Evolutionary conservation across 2,888 invertebrate species (phyloP).

Genomic region (Chrysomela aeneicollis): DNA sequence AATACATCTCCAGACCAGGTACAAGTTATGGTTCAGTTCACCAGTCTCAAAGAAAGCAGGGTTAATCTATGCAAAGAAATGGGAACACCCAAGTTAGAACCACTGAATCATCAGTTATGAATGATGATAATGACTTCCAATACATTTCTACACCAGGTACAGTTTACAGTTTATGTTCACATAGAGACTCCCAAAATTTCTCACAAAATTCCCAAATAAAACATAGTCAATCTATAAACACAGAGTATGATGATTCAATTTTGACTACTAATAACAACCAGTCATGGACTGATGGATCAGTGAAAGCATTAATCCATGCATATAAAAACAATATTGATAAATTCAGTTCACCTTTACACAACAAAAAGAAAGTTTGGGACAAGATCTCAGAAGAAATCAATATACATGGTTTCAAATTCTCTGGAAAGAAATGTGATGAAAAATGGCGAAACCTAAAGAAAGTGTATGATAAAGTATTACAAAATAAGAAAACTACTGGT

Average conservation of each 20-base stretch:
- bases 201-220: too few species aligned
- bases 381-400: neutral
- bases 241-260: neutral
- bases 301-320: neutral
- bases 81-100: too few species aligned
- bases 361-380: constrained; percentile 1
- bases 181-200: too few species aligned
- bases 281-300: neutral
- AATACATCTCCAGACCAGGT: too few species aligned
- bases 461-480: neutral
- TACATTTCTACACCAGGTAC: too few species aligned
- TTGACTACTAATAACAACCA: neutral
- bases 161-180: too few species aligned
- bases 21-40: too few species aligned
- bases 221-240: neutral
- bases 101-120: too few species aligned
- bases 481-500: neutral
- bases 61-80: too few species aligned
- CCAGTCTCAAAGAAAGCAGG: too few species aligned
- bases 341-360: neutral
- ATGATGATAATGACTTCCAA: too few species aligned
- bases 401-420: neutral
- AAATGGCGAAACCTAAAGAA: constrained; percentile 6
- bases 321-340: neutral
- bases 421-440: constrained; percentile 3